Percentiles rank a stretch among this genome's conserved stretches.
phyloP scores from a whole-genome alignment of 1,140 invertebrate species.

The Formica selysi region DNA sequence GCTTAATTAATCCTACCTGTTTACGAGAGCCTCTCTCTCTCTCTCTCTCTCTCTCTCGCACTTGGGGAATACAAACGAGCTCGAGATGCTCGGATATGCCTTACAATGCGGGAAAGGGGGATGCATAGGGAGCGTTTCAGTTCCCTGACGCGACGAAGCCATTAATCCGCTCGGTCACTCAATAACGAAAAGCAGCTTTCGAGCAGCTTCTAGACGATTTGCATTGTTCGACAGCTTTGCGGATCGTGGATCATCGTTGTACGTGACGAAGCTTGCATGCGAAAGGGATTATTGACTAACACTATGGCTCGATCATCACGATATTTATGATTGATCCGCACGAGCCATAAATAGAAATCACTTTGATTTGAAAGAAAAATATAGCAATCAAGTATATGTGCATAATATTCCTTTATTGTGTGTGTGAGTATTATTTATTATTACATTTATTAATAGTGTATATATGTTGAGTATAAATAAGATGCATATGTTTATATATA shows the following conservation, averaged over 20 bases:
- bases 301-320: not conserved
- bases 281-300: not conserved
- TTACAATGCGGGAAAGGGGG: not conserved
- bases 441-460: not conserved
- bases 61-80: not conserved
- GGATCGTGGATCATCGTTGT: not conserved
- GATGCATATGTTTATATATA: not conserved
- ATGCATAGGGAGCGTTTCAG: not conserved
- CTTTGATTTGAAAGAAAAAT: not conserved
- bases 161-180: not conserved
- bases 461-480: not conserved
- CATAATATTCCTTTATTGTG: not conserved
- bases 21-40: no score
- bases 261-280: not conserved
- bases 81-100: not conserved
- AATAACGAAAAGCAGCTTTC: slow-evolving; percentile 22
- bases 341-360: not conserved
- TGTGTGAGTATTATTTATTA: not conserved
- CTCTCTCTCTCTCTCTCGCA: not conserved
- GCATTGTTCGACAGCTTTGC: not conserved
- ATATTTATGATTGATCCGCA: not conserved
- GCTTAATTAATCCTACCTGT: slow-evolving; percentile 36
- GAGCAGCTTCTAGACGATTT: slow-evolving; percentile 16
- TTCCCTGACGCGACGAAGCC: slow-evolving; percentile 3
- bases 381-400: not conserved